A percentile compares a stretch with the other conserved stretches of the same genome.
These are phyloP conservation scores for Furcifer pardalis DNA, from an alignment of 2,797 vertebrate species.

Conservation along the genomic window DNA sequence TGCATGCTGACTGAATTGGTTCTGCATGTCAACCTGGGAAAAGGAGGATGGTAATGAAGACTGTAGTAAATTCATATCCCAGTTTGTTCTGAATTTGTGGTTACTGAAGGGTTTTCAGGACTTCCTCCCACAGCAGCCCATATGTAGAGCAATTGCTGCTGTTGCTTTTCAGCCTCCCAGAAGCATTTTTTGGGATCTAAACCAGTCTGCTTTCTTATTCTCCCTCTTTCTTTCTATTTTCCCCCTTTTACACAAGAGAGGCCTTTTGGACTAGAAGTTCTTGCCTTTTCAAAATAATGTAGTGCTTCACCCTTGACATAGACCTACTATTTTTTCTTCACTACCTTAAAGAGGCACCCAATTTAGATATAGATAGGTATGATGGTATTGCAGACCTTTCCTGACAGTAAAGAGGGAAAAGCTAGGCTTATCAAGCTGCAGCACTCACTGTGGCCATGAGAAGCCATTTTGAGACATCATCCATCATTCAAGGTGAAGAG, in stretches of 20 bases:
- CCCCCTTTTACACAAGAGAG: slow-evolving; percentile 31
- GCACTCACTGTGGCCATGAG: slow-evolving; percentile 1
- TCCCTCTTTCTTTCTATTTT: slow-evolving; percentile 21
- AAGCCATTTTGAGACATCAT: slow-evolving; percentile 26
- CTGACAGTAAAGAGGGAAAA: slow-evolving; percentile 31
- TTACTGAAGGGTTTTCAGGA: not conserved
- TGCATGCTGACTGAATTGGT: no score
- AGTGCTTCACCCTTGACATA: slow-evolving; percentile 32
- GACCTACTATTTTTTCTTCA: slow-evolving; percentile 32
- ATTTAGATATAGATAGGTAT: slow-evolving; percentile 17
- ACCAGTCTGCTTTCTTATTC: slow-evolving; percentile 13
- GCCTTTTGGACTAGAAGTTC: slow-evolving; percentile 40
- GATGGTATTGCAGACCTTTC: slow-evolving; percentile 6
- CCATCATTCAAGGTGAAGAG: not conserved
- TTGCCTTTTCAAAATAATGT: slow-evolving; percentile 60
- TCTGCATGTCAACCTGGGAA: no score
- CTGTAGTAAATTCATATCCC: no score
- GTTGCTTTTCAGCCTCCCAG: slow-evolving; percentile 33
- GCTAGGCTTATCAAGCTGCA: slow-evolving; percentile 19
- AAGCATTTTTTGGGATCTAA: not conserved
- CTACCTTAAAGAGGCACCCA: slow-evolving; percentile 32
- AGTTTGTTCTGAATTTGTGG: not conserved
- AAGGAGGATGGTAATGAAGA: not conserved
- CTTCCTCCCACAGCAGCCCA: slow-evolving; percentile 11
- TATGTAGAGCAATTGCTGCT: not conserved